Conservation (phyloP, 92 coral and sea anemone species). For the Bergia puertoricense region DNA sequence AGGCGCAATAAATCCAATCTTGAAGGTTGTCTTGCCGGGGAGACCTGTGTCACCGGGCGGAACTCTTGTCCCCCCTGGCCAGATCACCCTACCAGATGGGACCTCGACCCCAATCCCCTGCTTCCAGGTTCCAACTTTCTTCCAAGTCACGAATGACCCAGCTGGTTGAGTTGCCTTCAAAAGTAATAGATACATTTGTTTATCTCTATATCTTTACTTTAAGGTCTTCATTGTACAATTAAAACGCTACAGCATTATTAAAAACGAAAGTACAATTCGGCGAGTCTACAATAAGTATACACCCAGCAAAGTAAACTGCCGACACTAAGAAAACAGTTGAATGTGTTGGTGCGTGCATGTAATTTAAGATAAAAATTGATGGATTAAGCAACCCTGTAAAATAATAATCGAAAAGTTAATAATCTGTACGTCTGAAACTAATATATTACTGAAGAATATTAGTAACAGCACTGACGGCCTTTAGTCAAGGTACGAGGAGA, state of each 20-base stretch:
- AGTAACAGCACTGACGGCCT: neutral
- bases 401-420: neutral
- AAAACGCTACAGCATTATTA: no score
- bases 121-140: conserved; percentile 89
- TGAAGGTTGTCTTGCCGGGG: conserved; percentile 95
- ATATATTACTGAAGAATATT: neutral
- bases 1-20: conserved; percentile 95
- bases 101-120: conserved; percentile 79
- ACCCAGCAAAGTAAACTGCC: neutral
- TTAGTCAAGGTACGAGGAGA: neutral
- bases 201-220: no score
- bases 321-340: neutral
- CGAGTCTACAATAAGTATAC: no score
- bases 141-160: conserved; percentile 49
- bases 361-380: no score
- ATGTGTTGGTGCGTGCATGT: no score
- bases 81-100: conserved; percentile 59
- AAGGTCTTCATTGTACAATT: neutral
- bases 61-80: conserved; percentile 90
- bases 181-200: neutral
- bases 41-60: conserved; percentile 94
- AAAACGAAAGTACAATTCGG: neutral
- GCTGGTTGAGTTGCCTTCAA: conserved; percentile 51
- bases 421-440: neutral
- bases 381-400: neutral